These are phyloP conservation scores for Euglossa dilemma DNA, from an alignment of 1,140 invertebrate genomes.

Conservation along the genomic window DNA sequence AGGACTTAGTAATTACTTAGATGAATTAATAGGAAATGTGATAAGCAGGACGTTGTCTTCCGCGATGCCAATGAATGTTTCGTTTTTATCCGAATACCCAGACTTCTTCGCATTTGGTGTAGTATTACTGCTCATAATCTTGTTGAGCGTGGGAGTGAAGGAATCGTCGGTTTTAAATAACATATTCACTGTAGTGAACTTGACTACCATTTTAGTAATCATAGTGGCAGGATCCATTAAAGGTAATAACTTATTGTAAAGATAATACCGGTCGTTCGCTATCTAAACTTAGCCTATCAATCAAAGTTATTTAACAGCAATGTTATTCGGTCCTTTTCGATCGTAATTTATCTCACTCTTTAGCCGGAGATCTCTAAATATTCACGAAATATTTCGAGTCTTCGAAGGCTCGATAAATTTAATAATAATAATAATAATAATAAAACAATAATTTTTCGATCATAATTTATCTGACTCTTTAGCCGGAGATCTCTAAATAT, in stretches of 20 bases:
- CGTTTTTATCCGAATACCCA: conserved; percentile 90
- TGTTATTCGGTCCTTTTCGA: background rate
- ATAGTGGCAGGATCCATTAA: conserved; percentile 92
- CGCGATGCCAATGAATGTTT: conserved; percentile 87
- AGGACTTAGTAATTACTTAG: conserved; percentile 94
- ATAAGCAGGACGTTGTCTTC: conserved; percentile 88
- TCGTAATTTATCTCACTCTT: background rate
- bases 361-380: background rate
- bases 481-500: background rate
- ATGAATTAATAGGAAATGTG: conserved; percentile 89
- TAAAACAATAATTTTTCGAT: too few species aligned
- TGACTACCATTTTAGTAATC: conserved; percentile 92
- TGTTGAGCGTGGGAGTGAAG: conserved; percentile 92
- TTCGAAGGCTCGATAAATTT: background rate
- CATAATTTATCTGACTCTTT: background rate
- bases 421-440: too few species aligned
- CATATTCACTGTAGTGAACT: conserved; percentile 93
- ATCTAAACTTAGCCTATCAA: background rate
- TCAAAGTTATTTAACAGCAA: background rate
- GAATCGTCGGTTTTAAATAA: conserved; percentile 96
- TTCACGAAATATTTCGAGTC: background rate
- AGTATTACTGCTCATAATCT: conserved; percentile 85
- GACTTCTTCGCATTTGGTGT: conserved; percentile 91
- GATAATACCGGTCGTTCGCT: too few species aligned
- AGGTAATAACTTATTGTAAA: conserved; percentile 79